Evolutionary conservation across 2,797 vertebrate genomes (phyloP), one percentile per base, ranked within the genome.

Genomic region (Platyrinchus mystaceus): DNA sequence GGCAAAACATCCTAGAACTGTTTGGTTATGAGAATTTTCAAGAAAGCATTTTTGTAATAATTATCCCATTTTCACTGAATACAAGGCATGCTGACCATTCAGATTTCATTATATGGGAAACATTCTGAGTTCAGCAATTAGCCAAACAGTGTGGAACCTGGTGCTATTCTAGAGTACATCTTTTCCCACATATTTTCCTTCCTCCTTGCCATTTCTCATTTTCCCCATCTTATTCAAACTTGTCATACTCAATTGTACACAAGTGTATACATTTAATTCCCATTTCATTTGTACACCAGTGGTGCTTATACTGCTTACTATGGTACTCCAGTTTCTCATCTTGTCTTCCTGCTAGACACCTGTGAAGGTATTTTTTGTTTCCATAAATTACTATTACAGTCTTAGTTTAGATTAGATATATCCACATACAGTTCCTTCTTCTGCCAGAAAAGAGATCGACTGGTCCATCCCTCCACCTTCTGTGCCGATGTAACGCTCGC

Each of bases 391-490:
- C 20, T 34, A 66, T 41, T 60, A 69, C 6, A 7, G 14, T 82
- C 30, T 58, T 79, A 52, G 34, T 73, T 93, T 84, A 80, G 37
- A 64, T 70, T 76, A 67, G 27, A 78, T 73, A 91, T 10, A 53
- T 91, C 47, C 58, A 98, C 98, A 23, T 98, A 99, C 99, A 59
- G 98, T 99, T 98, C 99, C 99, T 97, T 97, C 98, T 96, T 99
- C 99, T 94, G 99, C 99, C 95, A 99, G 98, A 96, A 99, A 99
- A 64, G 99, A 99, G 95, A 99, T 99, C 9, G 99, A 99, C 96
- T 99, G 99, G 97, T 99, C 99, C 99, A 99, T 99, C 89, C 99
- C 99, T 41, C 99, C 99, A 76, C 99, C 99, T 97, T 99, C 99
- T 30, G 99, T 99, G 89, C 99, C 99, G 90, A 99, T 98, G 49